phyloP scores from a whole-genome alignment of 1,140 invertebrate genomes.

The Lepeophtheirus salmonis region DNA sequence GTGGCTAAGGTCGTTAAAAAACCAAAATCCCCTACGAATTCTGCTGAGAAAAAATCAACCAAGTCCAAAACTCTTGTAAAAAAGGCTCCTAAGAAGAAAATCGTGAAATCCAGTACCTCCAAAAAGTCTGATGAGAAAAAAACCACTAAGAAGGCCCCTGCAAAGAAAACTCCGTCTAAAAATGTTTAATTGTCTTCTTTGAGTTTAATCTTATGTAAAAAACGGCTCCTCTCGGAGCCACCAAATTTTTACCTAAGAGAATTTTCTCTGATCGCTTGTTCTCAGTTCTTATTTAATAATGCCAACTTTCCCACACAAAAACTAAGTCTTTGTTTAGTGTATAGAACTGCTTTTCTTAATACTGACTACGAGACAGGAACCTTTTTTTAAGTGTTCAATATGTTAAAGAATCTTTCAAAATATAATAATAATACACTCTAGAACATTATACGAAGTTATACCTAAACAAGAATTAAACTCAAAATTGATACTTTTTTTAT shows the following conservation, averaged over 20 bases:
- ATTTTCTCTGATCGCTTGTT: conserved; percentile 39
- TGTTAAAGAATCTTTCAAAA: no score
- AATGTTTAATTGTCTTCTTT: conserved; percentile 41
- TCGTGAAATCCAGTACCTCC: conserved; percentile 21
- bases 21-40: conserved; percentile 23
- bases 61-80: conserved; percentile 15
- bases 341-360: no score
- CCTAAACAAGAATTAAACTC: no score
- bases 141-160: conserved; percentile 44
- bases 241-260: conserved; percentile 47
- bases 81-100: conserved; percentile 18
- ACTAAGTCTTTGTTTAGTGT: no score
- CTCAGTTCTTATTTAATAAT: neutral
- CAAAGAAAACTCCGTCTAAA: conserved; percentile 45
- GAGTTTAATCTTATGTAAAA: conserved; percentile 51
- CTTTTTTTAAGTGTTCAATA: no score
- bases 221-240: conserved; percentile 64
- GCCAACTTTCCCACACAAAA: no score
- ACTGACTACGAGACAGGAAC: no score
- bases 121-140: conserved; percentile 20
- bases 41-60: conserved; percentile 20
- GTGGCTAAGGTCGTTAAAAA: conserved; percentile 22
- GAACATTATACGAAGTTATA: no score
- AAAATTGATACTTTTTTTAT: no score
- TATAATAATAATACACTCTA: no score